Conservation (phyloP, 2,888 invertebrate species). For the Noctua pronuba region DNA sequence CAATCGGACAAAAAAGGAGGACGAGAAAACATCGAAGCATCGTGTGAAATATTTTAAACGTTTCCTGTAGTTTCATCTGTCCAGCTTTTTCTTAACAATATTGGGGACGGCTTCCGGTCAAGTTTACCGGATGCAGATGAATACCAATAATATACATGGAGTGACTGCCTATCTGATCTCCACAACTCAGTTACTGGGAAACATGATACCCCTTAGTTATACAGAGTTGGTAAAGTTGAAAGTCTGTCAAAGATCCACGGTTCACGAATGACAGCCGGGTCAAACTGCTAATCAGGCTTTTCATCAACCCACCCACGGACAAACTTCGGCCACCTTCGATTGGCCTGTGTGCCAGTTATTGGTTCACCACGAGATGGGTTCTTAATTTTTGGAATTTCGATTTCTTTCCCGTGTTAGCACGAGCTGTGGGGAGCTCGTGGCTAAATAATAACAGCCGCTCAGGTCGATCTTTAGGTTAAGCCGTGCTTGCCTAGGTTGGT, state of each 20-base stretch:
- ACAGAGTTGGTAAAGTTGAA: neutral
- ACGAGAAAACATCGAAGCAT: neutral
- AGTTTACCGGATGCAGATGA: neutral
- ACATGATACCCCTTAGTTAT: neutral
- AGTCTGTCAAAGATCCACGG: neutral
- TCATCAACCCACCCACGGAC: neutral
- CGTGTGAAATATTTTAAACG: too few species aligned
- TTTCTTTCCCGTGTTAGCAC: neutral
- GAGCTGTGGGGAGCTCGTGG: too few species aligned
- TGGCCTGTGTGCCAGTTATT: too few species aligned
- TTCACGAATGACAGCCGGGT: neutral
- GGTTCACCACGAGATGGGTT: neutral
- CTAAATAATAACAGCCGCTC: too few species aligned
- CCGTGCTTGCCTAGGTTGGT: too few species aligned
- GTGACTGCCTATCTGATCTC: neutral
- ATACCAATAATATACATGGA: neutral
- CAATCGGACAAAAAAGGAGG: neutral
- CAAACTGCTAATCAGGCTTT: neutral
- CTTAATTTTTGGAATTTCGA: neutral
- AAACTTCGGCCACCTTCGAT: neutral
- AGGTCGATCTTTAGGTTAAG: too few species aligned
- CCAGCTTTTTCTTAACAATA: neutral
- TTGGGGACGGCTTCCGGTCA: neutral
- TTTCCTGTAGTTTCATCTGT: neutral
- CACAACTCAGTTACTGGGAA: neutral